Conservation (phyloP, 2,113 vertebrate species). For the Seriola rivoliana region DNA sequence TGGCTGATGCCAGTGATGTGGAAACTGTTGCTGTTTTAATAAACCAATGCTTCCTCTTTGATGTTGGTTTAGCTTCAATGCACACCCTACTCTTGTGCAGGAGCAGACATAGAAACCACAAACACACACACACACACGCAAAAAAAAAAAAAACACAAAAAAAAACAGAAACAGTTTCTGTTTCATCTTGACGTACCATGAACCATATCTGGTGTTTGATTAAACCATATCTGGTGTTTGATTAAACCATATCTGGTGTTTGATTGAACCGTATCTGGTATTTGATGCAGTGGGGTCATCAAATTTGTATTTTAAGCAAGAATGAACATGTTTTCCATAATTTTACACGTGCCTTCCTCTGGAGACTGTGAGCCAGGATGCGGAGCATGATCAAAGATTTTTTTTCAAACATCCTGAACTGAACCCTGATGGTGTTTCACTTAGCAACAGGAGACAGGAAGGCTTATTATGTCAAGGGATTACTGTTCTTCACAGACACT, state of each 20-base stretch:
- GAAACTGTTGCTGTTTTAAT: conserved; percentile 44
- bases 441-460: conserved; percentile 60
- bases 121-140: background rate
- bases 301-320: background rate
- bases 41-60: conserved; percentile 45
- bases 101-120: conserved; percentile 41
- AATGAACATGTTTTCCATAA: conserved; percentile 16
- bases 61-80: conserved; percentile 42
- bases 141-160: no score
- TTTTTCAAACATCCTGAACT: conserved; percentile 47
- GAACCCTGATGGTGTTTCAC: conserved; percentile 53
- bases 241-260: background rate
- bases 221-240: background rate
- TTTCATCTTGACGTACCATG: conserved; percentile 1
- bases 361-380: background rate
- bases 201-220: background rate
- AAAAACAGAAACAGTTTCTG: background rate
- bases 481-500: conserved; percentile 33
- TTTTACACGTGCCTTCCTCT: background rate
- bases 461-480: conserved; percentile 36
- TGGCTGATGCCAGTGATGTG: conserved; percentile 7
- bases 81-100: background rate
- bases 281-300: background rate
- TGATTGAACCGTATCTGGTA: background rate
- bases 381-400: conserved; percentile 51